Conservation (phyloP, 1,140 invertebrate genomes). For the Drosophila kohkoa region DNA sequence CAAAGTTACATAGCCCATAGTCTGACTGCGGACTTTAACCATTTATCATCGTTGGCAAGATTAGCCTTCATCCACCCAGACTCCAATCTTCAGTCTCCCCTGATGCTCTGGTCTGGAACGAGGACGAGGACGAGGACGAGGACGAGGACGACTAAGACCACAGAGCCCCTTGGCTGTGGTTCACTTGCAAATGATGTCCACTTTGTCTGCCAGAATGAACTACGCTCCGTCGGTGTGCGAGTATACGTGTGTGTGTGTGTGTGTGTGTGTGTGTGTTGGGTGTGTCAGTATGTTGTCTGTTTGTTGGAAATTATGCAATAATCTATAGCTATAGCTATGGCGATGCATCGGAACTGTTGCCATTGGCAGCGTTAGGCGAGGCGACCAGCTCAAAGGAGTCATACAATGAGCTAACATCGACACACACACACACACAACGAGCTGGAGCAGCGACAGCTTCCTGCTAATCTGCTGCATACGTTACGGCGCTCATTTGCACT, state of each 20-base stretch:
- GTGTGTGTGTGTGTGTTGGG: neutral
- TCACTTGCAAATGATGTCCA: constrained; percentile 76
- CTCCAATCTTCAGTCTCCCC: neutral
- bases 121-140: neutral
- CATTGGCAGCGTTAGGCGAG: constrained; percentile 61
- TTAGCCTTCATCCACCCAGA: constrained; percentile 42
- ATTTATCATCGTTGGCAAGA: constrained; percentile 75
- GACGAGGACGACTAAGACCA: constrained; percentile 1
- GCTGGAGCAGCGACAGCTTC: constrained; percentile 40
- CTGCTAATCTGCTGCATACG: constrained; percentile 69
- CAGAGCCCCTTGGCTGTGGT: constrained; percentile 22
- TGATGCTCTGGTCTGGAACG: neutral
- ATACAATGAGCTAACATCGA: constrained; percentile 11
- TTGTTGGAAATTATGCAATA: constrained; percentile 76
- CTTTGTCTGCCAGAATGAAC: constrained; percentile 37
- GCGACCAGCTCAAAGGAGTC: constrained; percentile 67
- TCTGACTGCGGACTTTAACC: constrained; percentile 40
- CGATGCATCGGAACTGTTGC: constrained; percentile 72
- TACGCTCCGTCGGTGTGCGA: neutral
- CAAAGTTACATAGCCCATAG: constrained; percentile 25
- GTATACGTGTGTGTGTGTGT: constrained; percentile 11
- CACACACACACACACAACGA: constrained; percentile 5
- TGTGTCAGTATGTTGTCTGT: constrained; percentile 22
- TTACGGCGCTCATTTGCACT: constrained; percentile 52
- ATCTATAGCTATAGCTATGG: constrained; percentile 55